These are phyloP conservation scores for Eolophus roseicapilla DNA, from an alignment of 2,113 vertebrate species.

Conservation along the genomic window DNA sequence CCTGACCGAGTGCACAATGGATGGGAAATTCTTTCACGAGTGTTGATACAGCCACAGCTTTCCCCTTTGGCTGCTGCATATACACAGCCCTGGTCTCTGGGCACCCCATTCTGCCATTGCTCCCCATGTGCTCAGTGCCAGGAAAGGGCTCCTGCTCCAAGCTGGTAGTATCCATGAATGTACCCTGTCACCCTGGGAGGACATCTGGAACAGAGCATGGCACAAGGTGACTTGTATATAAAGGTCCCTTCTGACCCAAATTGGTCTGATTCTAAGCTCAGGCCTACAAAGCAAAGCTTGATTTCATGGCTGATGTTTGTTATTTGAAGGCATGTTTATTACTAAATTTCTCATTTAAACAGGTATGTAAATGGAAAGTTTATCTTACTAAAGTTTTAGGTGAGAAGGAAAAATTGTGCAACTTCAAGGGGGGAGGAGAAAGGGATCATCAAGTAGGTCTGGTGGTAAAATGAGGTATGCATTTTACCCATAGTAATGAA, in stretches of 20 bases:
- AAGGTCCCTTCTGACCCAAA: no score
- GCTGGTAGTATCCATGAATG: not conserved
- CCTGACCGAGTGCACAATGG: not conserved
- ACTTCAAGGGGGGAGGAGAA: not conserved
- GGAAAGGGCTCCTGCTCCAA: not conserved
- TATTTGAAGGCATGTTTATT: not conserved
- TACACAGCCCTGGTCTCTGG: not conserved
- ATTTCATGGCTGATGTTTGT: not conserved
- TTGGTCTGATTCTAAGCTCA: not conserved
- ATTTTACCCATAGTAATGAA: not conserved
- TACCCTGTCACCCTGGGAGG: rapidly evolving
- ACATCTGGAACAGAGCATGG: not conserved
- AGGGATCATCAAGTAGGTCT: not conserved
- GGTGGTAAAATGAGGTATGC: not conserved
- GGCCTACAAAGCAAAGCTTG: not conserved
- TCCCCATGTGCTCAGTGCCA: not conserved
- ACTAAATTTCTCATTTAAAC: not conserved
- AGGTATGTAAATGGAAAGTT: not conserved
- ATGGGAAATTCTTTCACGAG: not conserved
- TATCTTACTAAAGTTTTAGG: not conserved
- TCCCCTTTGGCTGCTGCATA: not conserved
- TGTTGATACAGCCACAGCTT: not conserved
- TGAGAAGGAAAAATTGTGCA: not conserved
- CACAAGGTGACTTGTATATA: not conserved
- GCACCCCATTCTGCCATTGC: not conserved